These are phyloP conservation scores for Meganola albula DNA, from an alignment of 2,888 invertebrate genomes.

Conservation along the genomic window DNA sequence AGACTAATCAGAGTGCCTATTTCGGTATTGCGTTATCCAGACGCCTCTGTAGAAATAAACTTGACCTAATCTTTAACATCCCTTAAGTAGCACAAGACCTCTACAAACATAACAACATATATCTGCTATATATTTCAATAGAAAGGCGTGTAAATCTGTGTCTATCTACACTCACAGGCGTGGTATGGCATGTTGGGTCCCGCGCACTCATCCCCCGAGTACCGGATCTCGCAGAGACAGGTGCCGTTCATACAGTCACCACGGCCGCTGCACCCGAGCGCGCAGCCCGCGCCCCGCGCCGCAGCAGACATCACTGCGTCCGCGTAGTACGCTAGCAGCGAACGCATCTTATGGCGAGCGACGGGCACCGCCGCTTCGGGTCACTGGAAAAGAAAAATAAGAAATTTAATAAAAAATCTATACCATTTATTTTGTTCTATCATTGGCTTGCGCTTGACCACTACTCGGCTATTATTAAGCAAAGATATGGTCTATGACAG, in stretches of 20 bases:
- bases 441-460: too few species aligned
- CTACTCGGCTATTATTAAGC: too few species aligned
- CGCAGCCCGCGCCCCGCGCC: conserved; percentile 76
- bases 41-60: too few species aligned
- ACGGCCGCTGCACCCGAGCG: conserved; percentile 89
- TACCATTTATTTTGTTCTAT: too few species aligned
- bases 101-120: too few species aligned
- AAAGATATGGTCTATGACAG: too few species aligned
- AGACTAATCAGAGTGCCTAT: too few species aligned
- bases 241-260: conserved; percentile 95
- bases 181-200: conserved; percentile 88
- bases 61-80: too few species aligned
- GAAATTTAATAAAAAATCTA: too few species aligned
- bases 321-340: conserved; percentile 69
- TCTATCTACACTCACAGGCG: conserved; percentile 39
- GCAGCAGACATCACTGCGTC: conserved; percentile 67
- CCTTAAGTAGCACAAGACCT: too few species aligned
- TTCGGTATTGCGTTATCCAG: too few species aligned
- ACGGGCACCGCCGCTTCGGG: conserved; percentile 44
- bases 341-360: conserved; percentile 64
- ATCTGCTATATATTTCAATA: too few species aligned
- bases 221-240: conserved; percentile 93
- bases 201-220: conserved; percentile 89
- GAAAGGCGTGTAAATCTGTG: background rate
- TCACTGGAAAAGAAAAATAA: conserved; percentile 37